A percentile compares a stretch with the other conserved stretches of the same genome.
These are phyloP conservation scores for Heliothis virescens DNA, from an alignment of 1,140 invertebrate species.

Conservation along the genomic window DNA sequence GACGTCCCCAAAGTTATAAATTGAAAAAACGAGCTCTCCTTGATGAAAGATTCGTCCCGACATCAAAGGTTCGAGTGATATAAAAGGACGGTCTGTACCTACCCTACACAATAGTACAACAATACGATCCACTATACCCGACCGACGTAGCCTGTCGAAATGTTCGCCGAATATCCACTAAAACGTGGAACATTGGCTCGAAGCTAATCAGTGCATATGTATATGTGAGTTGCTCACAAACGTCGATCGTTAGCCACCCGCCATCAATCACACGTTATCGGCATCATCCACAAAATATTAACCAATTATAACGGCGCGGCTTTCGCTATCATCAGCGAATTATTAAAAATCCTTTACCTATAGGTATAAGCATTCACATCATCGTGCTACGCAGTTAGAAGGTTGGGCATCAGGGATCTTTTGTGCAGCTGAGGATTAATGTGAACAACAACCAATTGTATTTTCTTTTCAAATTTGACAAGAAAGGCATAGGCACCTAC, in stretches of 20 bases:
- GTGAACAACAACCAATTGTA: too few species aligned
- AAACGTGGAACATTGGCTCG: slow-evolving; percentile 24
- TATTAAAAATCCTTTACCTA: slow-evolving; percentile 64
- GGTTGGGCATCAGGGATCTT: background rate
- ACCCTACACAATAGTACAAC: slow-evolving; percentile 1
- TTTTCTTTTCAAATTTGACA: too few species aligned
- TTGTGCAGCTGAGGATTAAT: background rate
- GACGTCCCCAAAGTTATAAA: slow-evolving; percentile 11
- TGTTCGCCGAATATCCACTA: slow-evolving; percentile 1
- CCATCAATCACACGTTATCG: slow-evolving; percentile 82
- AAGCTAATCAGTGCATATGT: slow-evolving; percentile 47
- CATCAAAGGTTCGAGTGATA: slow-evolving; percentile 25
- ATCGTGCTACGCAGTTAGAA: slow-evolving; percentile 24
- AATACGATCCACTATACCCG: slow-evolving; percentile 5
- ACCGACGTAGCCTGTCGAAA: background rate
- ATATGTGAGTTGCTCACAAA: slow-evolving; percentile 35
- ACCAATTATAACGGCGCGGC: slow-evolving; percentile 72
- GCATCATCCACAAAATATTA: slow-evolving; percentile 76
- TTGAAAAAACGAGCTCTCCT: slow-evolving; percentile 12
- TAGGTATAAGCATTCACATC: slow-evolving; percentile 18
- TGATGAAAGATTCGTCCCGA: slow-evolving; percentile 33
- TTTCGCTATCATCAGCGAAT: slow-evolving; percentile 60
- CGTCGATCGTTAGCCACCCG: slow-evolving; percentile 65
- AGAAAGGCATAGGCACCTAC: too few species aligned
- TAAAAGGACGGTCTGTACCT: slow-evolving; percentile 14